Evolutionary conservation across 2,888 invertebrate genomes (phyloP).

Genomic region (Chymomyza procnemis): DNA sequence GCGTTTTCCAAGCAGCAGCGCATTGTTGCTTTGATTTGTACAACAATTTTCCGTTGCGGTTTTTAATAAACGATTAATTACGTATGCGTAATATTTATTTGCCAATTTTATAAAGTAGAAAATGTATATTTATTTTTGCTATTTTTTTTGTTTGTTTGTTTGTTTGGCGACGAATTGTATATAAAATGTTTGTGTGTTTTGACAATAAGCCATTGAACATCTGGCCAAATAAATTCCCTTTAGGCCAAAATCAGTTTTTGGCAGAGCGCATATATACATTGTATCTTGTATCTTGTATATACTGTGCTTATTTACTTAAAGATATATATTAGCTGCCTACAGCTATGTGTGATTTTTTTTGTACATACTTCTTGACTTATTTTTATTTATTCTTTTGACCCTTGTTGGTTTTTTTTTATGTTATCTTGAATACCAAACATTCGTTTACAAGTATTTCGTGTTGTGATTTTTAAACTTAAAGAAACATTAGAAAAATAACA

Average conservation of each 20-base stretch:
- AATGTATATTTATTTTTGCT: no score
- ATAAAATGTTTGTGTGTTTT: not conserved
- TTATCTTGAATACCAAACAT: not conserved
- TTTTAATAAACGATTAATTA: conserved; percentile 18
- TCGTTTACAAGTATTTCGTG: not conserved
- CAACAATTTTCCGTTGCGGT: not conserved
- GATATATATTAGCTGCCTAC: not conserved
- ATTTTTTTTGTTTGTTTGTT: not conserved
- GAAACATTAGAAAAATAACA: not conserved
- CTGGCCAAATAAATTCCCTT: not conserved
- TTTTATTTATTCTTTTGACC: not conserved
- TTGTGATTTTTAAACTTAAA: not conserved
- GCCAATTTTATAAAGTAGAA: not conserved
- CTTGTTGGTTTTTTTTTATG: not conserved
- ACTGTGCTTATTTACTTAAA: not conserved
- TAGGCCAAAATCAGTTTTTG: not conserved
- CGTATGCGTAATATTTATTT: no score
- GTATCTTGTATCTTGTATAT: no score
- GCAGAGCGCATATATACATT: not conserved
- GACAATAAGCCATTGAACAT: not conserved
- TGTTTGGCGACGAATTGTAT: no score
- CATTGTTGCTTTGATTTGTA: conserved; percentile 8
- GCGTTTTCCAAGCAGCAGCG: conserved; percentile 42
- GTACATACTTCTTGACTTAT: not conserved
- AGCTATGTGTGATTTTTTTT: not conserved